Conservation (phyloP, 2,888 invertebrate genomes). For the Agonum fuliginosum region DNA sequence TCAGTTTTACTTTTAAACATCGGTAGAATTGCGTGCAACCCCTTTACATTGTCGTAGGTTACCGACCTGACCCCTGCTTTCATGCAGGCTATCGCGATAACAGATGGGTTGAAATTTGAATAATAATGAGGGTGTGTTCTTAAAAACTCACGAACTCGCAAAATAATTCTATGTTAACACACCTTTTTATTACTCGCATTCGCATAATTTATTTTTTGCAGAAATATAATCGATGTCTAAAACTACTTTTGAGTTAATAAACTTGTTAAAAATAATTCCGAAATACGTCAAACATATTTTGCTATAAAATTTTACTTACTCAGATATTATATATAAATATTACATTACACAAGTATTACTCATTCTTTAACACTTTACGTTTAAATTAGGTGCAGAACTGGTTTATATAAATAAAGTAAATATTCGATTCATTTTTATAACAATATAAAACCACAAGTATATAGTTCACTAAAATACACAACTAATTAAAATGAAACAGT, state of each 20-base stretch:
- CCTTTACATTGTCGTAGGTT: slow-evolving; percentile 33
- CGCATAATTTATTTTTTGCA: neutral
- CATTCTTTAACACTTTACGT: neutral
- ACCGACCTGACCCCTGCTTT: slow-evolving; percentile 43
- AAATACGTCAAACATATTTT: neutral
- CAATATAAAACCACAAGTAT: neutral
- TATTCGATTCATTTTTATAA: neutral
- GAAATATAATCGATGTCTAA: neutral
- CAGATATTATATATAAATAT: slow-evolving; percentile 31
- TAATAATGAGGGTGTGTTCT: slow-evolving; percentile 17
- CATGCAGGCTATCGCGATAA: slow-evolving; percentile 29
- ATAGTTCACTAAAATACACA: neutral
- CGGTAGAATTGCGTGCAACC: slow-evolving; percentile 44
- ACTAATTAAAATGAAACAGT: neutral
- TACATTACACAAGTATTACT: slow-evolving; percentile 6
- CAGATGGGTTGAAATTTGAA: slow-evolving; percentile 28
- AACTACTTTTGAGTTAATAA: no score
- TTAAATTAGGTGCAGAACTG: neutral
- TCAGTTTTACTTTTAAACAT: slow-evolving; percentile 20
- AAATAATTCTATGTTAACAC: no score
- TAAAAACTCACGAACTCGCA: slow-evolving; percentile 13
- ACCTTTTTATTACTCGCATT: neutral
- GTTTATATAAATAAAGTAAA: neutral
- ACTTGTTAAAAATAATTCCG: neutral
- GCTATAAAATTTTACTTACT: slow-evolving; percentile 19